Conservation (phyloP, 1,140 invertebrate genomes). For the Pogonognathellus flavescens region DNA sequence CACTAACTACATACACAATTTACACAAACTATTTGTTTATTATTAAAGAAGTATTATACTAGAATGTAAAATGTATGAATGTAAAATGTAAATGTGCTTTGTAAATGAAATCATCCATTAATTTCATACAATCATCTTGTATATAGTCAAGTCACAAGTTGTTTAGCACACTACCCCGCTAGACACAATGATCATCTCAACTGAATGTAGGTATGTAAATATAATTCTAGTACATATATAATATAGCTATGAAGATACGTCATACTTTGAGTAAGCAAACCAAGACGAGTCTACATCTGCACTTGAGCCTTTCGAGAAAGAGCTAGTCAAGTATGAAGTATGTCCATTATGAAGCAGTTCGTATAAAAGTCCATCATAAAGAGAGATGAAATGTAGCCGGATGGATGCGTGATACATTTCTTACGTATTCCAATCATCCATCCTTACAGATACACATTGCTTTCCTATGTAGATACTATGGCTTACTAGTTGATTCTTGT, state of each 20-base stretch:
- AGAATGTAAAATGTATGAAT: neutral
- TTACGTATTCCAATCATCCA: neutral
- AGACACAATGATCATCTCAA: neutral
- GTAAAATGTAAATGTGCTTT: slow-evolving; percentile 9
- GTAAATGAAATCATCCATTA: slow-evolving; percentile 45
- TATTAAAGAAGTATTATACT: neutral
- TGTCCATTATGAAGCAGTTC: neutral
- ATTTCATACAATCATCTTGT: neutral
- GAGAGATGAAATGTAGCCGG: neutral
- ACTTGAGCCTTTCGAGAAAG: no score
- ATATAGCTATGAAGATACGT: neutral
- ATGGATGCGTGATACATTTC: neutral
- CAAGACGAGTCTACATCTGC: neutral
- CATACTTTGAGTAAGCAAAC: neutral
- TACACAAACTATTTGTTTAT: no score
- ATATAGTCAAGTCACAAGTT: no score
- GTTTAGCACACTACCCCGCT: neutral
- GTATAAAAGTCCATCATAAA: neutral
- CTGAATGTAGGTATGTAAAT: neutral
- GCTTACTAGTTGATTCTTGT: neutral
- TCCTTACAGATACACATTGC: no score
- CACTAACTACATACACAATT: no score
- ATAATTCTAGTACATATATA: no score
- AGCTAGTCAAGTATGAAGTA: no score
- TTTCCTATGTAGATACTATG: neutral